These are phyloP conservation scores for Pollachius pollachius DNA, from an alignment of 2,113 vertebrate genomes.

Conservation along the genomic window DNA sequence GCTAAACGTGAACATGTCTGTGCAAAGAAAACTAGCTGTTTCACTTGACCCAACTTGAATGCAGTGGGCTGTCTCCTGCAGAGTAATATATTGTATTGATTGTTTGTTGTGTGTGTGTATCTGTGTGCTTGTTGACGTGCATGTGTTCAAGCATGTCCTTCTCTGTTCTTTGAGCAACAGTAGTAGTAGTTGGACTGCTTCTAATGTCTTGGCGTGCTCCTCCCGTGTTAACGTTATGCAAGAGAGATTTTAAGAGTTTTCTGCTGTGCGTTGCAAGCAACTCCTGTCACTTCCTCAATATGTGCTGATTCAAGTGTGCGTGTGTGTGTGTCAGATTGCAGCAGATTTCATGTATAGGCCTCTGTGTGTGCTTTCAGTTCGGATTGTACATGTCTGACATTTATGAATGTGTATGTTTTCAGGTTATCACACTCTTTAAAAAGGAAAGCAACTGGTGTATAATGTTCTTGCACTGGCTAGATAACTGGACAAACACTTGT, in stretches of 20 bases:
- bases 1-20: too few relatives aligned
- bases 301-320: constrained; percentile 31
- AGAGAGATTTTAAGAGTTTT: constrained; percentile 37
- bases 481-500: too few relatives aligned
- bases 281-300: constrained; percentile 60
- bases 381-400: too few relatives aligned
- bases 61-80: too few relatives aligned
- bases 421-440: too few relatives aligned
- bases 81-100: too few relatives aligned
- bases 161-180: constrained; percentile 11
- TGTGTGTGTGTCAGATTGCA: constrained; percentile 8
- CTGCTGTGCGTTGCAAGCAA: constrained; percentile 39
- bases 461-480: too few relatives aligned
- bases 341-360: constrained; percentile 82
- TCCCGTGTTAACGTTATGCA: constrained; percentile 47
- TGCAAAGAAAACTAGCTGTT: too few relatives aligned
- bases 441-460: too few relatives aligned
- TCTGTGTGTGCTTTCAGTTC: constrained; percentile 1
- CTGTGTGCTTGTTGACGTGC: not conserved
- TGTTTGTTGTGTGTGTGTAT: constrained; percentile 12
- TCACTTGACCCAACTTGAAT: too few relatives aligned
- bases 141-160: constrained; percentile 1
- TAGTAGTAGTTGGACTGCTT: constrained; percentile 13
- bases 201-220: constrained; percentile 21
- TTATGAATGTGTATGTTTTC: too few relatives aligned